Evolutionary conservation across 1,140 invertebrate species (phyloP), one percentile per base, ranked within the genome.

Genomic region (Cylas formicarius): DNA sequence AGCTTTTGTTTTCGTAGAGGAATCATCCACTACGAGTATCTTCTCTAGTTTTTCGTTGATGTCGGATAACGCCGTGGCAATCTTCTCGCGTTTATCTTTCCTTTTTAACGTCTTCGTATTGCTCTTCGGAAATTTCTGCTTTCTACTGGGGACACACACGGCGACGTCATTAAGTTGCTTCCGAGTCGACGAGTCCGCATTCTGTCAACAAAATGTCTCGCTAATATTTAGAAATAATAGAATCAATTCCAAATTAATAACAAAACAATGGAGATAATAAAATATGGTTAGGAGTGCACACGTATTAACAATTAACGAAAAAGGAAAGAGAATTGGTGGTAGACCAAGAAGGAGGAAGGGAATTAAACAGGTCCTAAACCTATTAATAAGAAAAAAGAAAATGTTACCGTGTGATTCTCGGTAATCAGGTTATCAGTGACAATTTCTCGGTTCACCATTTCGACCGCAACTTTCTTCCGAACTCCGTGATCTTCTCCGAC

Each of bases 31-130:
- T n/a, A n/a, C 31, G 10, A 35, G 31, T 32, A 48, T 41, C 28
- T 35, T 33, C 18, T 41, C 3, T 7, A 48, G 17, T 29, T 35
- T 48, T 8, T 48, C 45, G 21, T 41, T 41, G n/a, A 48, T 38
- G 22, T 20, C 21, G 6, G 21, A 18, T 3, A 48, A 21, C 9
- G 31, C 20, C 19, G 19, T 14, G 36, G 34, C 19, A 8, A 47
- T 32, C 29, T 39, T 47, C 2, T n/a, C 18, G n/a, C 36, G 24
- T 7, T 4, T 20, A 1, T 7, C 10, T 3, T 37, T 37, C 24
- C 19, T 19, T 40, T 13, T 27, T n/a, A n/a, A n/a, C n/a, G n/a
- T 19, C 29, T 23, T 17, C 9, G 22, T 1, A 1, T 7, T 35
- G 11, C 9, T 2, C n/a, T 35, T 44, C 21, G 14, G 20, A 5